phyloP scores from a whole-genome alignment of 2,797 vertebrate species.

The Pangasius sanitwongsei region DNA sequence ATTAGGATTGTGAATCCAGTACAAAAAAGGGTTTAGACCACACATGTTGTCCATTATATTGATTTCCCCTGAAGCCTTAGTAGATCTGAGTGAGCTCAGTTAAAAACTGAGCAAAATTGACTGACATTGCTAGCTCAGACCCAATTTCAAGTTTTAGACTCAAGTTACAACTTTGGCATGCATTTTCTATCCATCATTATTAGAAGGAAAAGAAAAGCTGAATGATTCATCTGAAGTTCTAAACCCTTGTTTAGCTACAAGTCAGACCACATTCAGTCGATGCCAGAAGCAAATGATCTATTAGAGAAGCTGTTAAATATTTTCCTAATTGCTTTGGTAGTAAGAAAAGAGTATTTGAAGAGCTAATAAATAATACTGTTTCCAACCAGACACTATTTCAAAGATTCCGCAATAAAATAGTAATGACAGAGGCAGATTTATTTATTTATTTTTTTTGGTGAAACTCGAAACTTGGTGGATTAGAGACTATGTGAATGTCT shows the following conservation, averaged over 20 bases:
- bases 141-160: neutral
- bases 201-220: too few relatives aligned
- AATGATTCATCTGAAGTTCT: neutral
- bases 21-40: neutral
- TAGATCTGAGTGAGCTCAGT: neutral
- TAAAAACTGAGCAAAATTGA: neutral
- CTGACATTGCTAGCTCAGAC: neutral
- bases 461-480: neutral
- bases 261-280: conserved; percentile 7
- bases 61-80: neutral
- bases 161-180: neutral
- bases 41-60: neutral
- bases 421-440: neutral
- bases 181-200: neutral
- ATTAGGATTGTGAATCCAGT: neutral
- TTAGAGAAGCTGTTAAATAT: neutral
- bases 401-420: too few relatives aligned
- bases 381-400: neutral
- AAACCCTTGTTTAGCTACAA: neutral
- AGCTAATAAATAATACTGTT: neutral
- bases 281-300: neutral
- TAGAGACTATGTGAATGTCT: neutral
- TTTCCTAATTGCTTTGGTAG: neutral
- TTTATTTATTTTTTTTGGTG: neutral
- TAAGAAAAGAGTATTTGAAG: neutral